Evolutionary conservation across 2,888 invertebrate species (phyloP).

Genomic region (Caenorhabditis sp.): DNA sequence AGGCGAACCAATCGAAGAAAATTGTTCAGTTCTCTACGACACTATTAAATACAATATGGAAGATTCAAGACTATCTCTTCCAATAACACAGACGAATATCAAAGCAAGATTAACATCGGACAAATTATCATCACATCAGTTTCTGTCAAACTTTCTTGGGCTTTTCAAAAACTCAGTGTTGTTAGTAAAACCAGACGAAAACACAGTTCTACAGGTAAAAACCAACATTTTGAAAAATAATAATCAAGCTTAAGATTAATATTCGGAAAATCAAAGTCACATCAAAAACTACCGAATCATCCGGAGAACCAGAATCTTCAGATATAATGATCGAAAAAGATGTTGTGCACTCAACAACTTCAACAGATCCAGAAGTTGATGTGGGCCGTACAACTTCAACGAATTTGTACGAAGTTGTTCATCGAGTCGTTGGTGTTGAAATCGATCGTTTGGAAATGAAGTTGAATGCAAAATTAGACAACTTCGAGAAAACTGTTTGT

Average conservation of each 20-base stretch:
- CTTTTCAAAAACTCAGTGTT: not conserved
- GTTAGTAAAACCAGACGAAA: not conserved
- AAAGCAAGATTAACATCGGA: constrained; percentile 9
- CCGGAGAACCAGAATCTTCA: not conserved
- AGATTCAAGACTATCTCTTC: constrained; percentile 6
- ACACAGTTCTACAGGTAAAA: not conserved
- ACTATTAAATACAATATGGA: not conserved
- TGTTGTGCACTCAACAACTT: constrained; percentile 1
- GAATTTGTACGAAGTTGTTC: constrained; percentile 30
- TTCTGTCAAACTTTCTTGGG: not conserved
- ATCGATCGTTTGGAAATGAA: constrained; percentile 45
- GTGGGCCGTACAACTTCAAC: not conserved
- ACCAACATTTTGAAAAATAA: not conserved
- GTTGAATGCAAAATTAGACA: constrained; percentile 26
- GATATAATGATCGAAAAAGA: not conserved
- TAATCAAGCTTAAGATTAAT: not conserved
- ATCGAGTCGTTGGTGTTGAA: constrained; percentile 45
- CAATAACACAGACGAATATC: constrained; percentile 2
- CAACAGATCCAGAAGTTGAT: not conserved
- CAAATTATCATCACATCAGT: not conserved
- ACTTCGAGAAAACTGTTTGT: not conserved
- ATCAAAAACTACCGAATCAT: not conserved
- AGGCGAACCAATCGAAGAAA: not conserved
- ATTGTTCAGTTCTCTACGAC: constrained; percentile 5
- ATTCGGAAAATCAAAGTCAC: not conserved